A percentile compares a stretch with the other conserved stretches of the same genome.
These are phyloP conservation scores for Tenebrosternarchus preto DNA, from an alignment of 2,113 vertebrate species.

Conservation along the genomic window DNA sequence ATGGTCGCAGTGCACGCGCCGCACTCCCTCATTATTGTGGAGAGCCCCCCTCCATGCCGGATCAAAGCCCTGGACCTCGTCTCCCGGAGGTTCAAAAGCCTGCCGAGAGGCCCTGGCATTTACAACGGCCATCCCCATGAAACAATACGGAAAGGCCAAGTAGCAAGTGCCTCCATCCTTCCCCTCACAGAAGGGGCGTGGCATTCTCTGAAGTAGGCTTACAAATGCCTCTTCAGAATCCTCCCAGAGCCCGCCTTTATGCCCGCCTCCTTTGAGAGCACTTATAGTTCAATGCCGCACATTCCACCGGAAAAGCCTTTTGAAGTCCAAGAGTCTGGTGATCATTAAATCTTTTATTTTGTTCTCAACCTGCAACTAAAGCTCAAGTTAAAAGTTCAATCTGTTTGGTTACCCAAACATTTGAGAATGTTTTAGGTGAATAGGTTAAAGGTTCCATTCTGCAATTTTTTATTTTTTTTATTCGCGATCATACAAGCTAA, in stretches of 20 bases:
- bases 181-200: conserved; percentile 37
- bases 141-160: conserved; percentile 68
- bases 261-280: conserved; percentile 23
- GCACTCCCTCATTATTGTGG: conserved; percentile 48
- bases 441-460: background rate
- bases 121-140: conserved; percentile 64
- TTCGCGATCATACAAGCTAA: background rate
- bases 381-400: conserved; percentile 29
- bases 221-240: conserved; percentile 28
- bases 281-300: conserved; percentile 21
- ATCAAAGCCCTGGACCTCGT: conserved; percentile 67
- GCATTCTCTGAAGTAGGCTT: conserved; percentile 41
- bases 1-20: conserved; percentile 21
- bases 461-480: too few species aligned
- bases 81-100: conserved; percentile 63
- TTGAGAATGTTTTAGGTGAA: conserved; percentile 5
- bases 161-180: conserved; percentile 51
- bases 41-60: conserved; percentile 58
- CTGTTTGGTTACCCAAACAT: conserved; percentile 1
- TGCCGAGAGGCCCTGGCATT: conserved; percentile 66
- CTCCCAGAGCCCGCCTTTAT: conserved; percentile 24
- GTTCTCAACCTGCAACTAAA: conserved; percentile 8
- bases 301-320: conserved; percentile 9
- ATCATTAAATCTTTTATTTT: conserved; percentile 36
- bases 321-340: conserved; percentile 32